Base-by-base conservation (phyloP, 2,113 vertebrate genomes). In the Eretmochelys imbricata region DNA sequence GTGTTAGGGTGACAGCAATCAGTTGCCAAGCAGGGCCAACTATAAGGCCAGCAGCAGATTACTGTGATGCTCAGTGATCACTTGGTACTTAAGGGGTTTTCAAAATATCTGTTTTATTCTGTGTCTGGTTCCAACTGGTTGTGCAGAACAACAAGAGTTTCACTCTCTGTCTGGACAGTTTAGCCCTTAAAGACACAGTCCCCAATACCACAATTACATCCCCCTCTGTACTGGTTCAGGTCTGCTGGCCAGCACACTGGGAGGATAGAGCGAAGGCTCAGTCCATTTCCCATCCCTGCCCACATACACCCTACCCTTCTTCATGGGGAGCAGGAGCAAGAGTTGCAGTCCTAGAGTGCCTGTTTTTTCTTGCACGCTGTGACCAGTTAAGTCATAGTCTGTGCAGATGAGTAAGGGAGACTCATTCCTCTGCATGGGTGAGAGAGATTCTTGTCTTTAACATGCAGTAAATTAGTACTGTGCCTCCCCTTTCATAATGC, bases 361-460 rank as follows among this genome's bases (percentile, higher is more conserved):
- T 46, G 20, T 75, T 75, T 38, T 75, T 42, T 75, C 19, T 20
- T 75, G 19, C 3, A 20, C 72, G 25, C 38, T 10, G 72, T 75
- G 72, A 42, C 10, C 1, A 22, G 13, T 16, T 16, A 16, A 85
- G 8, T 10, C 80, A 8, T n/a, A 75, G 22, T 27, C 38, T 20
- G 8, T 14, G 12, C 12, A 76, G 8, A 42, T 0, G 1, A 65
- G 38, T 22, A 42, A 75, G 54, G 76, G 4, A 50, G 1, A 10
- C 1, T 1, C 69, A 46, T 0, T 31, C 59, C 12, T n/a, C n/a
- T 75, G 65, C 5, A 1, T 50, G 31, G 31, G 13, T 20, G 81
- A 48, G 27, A 29, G 35, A 51, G 2, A 72, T n/a, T 54, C 53
- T 54, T 87, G 1, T 62, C 84, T 31, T n/a, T 89, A 2, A 25